Conservation (phyloP, 2,113 vertebrate genomes). For the Podocnemis expansa region DNA sequence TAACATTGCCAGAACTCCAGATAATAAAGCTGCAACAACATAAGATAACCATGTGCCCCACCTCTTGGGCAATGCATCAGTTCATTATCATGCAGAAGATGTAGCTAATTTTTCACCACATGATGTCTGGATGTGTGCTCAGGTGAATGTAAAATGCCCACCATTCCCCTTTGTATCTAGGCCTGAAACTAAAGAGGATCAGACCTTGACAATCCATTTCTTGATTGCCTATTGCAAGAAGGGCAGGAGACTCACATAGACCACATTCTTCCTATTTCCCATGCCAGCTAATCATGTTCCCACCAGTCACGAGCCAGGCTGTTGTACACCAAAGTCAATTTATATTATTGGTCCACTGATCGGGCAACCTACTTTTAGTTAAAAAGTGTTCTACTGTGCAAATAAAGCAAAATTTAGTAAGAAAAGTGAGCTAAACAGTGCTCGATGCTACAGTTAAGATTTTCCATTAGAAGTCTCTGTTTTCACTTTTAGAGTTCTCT, state of each 20-base stretch:
- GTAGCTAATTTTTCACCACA: not conserved
- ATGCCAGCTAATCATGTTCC: not conserved
- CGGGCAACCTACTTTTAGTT: not conserved
- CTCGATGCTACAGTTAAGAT: not conserved
- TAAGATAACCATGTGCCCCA: not conserved
- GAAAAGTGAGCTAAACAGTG: not conserved
- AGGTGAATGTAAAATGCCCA: not conserved
- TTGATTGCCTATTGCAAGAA: not conserved
- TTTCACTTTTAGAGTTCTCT: not conserved
- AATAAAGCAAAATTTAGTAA: not conserved
- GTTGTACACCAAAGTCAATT: not conserved
- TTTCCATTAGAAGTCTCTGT: not conserved
- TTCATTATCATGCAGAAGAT: accelerated
- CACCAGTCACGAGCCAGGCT: not conserved
- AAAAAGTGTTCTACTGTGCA: not conserved
- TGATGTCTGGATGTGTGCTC: not conserved
- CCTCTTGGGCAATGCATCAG: not conserved
- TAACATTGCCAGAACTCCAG: not conserved
- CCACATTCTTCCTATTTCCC: not conserved
- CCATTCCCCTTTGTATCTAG: not conserved
- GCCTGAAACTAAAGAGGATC: not conserved
- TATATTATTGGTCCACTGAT: not conserved
- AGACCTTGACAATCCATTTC: not conserved
- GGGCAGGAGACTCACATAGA: not conserved
- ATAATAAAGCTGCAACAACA: not conserved